Base-by-base conservation (phyloP, 2,888 invertebrate genomes). In the Coremacera marginata region DNA sequence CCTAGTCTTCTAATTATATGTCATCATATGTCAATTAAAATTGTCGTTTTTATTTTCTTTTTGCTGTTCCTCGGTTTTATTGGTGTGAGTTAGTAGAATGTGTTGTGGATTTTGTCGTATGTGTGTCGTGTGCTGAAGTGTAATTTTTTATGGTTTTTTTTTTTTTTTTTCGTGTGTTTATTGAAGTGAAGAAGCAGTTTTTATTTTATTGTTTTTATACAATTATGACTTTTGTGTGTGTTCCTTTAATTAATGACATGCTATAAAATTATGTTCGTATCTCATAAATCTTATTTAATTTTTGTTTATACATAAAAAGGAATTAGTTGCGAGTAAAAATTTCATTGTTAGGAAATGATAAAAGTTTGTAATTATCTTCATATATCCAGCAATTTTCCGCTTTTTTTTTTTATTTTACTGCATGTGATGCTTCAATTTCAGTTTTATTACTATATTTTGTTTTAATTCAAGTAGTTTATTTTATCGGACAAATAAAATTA, bases 11-110 rank as follows among this genome's bases (percentile, higher is more conserved):
- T 70, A 57, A 73, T 62, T 73, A 62, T 27, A 62, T 73, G 72
- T 73, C 62, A 57, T 57, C 71, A 49, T 62, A 63, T 62, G 60
- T 73, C 72, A 73, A 73, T 73, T 73, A 51, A 73, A 73, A 73
- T 63, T 63, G 72, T 73, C 44, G 44, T 44, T 44, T 44, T 65
- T 65, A 27, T 62, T 60, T 44, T 60, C 22, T 72, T 72, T 55
- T n/a, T 22, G 72, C 55, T 70, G 70, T 55, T 70, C 34, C 62
- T 73, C 70, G 25, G 67, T 25, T 25, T 19, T 22, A 55, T 55
- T 55, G 19, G 55, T 25, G 49, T 34, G n/a, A n/a, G n/a, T n/a
- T n/a, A n/a, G n/a, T n/a, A n/a, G n/a, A n/a, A 19, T 67, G n/a
- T 37, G 31, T 31, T 31, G 31, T 31, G 31, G 3, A 5, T 31